These are phyloP conservation scores for Drosophila conformis DNA, from an alignment of 2,888 invertebrate species.

Conservation along the genomic window DNA sequence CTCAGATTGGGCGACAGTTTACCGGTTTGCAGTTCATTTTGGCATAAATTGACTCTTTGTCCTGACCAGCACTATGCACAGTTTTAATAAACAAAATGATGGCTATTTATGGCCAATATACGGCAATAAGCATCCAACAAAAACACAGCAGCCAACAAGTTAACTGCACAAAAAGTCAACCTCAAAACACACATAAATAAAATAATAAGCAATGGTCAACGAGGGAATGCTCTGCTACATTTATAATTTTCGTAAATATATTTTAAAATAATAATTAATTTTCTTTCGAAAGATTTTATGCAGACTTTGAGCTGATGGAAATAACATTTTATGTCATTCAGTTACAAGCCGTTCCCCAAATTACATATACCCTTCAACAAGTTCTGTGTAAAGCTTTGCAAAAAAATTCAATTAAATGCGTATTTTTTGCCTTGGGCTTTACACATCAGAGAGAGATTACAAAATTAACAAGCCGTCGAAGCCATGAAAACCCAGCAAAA, in stretches of 20 bases:
- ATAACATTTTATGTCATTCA: neutral
- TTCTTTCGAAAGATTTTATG: neutral
- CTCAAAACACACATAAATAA: conserved; percentile 7
- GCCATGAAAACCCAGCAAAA: conserved; percentile 17
- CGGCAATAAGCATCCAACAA: conserved; percentile 17
- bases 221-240: neutral
- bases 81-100: conserved; percentile 49
- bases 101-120: conserved; percentile 42
- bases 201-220: neutral
- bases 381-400: neutral
- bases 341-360: neutral
- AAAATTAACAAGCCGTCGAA: conserved; percentile 48
- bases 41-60: conserved; percentile 74
- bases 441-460: conserved; percentile 21
- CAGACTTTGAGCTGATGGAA: neutral
- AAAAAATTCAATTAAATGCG: conserved; percentile 48
- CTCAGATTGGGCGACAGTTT: conserved; percentile 71
- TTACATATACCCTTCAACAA: neutral
- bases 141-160: conserved; percentile 15
- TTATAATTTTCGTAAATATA: neutral
- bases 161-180: conserved; percentile 6
- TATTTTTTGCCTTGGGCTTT: conserved; percentile 32
- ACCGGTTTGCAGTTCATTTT: conserved; percentile 80
- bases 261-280: neutral
- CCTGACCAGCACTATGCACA: conserved; percentile 30